Conservation (phyloP, 2,113 vertebrate genomes). For the Butorides virescens region DNA sequence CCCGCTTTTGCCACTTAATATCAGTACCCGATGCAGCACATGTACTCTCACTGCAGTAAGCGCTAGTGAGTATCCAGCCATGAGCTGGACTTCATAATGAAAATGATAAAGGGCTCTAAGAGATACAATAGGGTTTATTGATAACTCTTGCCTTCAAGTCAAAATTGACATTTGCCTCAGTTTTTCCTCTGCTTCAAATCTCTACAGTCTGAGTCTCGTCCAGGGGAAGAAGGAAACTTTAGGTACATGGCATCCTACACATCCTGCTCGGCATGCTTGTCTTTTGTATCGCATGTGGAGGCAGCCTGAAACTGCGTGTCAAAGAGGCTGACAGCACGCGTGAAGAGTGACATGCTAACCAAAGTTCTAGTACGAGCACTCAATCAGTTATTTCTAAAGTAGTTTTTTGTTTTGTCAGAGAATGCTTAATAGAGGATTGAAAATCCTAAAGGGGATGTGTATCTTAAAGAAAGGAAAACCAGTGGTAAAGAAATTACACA, state of each 20-base stretch:
- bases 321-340: neutral
- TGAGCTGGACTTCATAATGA: neutral
- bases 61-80: fast-evolving
- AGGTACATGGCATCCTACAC: neutral
- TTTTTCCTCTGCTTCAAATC: neutral
- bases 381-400: neutral
- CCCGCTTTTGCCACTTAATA: neutral
- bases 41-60: neutral
- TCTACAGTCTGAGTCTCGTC: neutral
- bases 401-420: neutral
- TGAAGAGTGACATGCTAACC: neutral
- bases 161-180: neutral
- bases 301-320: neutral
- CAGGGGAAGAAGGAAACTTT: neutral
- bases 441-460: neutral
- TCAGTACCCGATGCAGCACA: neutral
- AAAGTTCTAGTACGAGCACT: neutral
- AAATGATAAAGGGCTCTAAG: neutral
- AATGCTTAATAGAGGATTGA: neutral
- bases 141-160: neutral
- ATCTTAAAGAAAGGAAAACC: neutral
- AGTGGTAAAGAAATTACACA: neutral
- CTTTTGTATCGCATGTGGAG: neutral
- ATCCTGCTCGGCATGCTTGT: neutral
- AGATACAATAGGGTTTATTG: neutral